A percentile compares a stretch with the other conserved stretches of the same genome.
Evolutionary conservation across 1,140 invertebrate genomes (phyloP).

Genomic region (Chrysopa pallens): DNA sequence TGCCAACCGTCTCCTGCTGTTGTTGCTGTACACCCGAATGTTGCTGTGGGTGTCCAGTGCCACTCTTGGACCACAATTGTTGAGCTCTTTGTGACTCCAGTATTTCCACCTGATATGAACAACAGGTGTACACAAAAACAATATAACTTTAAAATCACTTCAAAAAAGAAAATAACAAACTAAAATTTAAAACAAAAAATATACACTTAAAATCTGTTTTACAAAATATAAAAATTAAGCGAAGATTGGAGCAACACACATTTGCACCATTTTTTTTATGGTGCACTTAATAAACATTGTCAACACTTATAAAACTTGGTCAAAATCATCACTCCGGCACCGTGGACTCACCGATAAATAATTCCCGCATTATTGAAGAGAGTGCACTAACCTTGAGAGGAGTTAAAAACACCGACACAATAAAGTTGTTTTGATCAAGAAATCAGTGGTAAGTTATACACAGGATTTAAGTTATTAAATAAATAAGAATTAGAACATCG

Average conservation of each 20-base stretch:
- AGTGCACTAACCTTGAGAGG: background rate
- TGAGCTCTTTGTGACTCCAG: conserved; percentile 2
- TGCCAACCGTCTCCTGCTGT: conserved; percentile 15
- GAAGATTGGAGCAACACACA: no score
- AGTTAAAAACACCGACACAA: background rate
- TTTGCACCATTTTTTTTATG: no score
- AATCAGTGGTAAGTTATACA: background rate
- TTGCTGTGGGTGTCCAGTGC: conserved; percentile 25
- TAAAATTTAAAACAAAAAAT: background rate
- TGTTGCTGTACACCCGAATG: no score
- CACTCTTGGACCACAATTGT: conserved; percentile 30
- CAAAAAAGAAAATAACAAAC: background rate
- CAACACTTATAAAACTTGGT: no score
- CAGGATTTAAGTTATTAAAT: background rate
- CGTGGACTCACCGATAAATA: no score
- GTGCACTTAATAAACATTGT: no score
- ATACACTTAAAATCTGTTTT: background rate
- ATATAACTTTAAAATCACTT: background rate
- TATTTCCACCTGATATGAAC: background rate
- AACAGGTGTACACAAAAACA: background rate
- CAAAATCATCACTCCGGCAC: no score
- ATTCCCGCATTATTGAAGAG: background rate
- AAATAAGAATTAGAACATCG: background rate
- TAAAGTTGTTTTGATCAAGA: background rate
- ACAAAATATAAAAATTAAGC: background rate